Base-by-base conservation (phyloP, 2,113 vertebrate genomes). In the Rostratula benghalensis region DNA sequence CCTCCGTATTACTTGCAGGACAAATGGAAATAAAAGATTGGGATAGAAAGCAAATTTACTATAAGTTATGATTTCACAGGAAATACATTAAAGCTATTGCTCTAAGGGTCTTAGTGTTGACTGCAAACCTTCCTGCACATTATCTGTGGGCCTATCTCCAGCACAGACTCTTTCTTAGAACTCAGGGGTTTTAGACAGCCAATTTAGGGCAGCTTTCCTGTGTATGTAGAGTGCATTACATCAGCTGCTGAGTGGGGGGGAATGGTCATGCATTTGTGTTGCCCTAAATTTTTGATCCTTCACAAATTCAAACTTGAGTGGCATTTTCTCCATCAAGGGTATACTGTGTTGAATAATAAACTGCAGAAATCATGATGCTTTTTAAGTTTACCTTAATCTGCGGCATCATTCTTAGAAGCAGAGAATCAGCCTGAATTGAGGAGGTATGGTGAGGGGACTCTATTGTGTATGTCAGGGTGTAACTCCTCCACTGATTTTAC, bases 31-130 rank as follows among this genome's bases (percentile, higher is more conserved):
- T 2, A 4, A 10, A 39, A 51, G 22, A 82, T 48, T 0, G 3
- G 4, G 15, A 30, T 14, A 74, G 31, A 82, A 77, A 57, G 4
- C 4, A 85, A 64, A 39, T 43, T 23, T 64, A 33, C 6, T 19
- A 2, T 53, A 48, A 75, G 56, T 37, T n/a, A 56, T 1, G 56
- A n/a, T 65, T 60, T 69, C 4, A 73, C 0, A 0, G 11, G 61
- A 51, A 78, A 54, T 61, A 31, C 2, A 2, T 28, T 27, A 5
- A 24, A 39, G 9, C 13, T n/a, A 12, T 9, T 35, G 2, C 31
- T 80, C 10, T 37, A 70, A 35, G 31, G 3, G 21, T 37, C 19
- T 4, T 30, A 69, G 8, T 37, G 39, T 8, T 74, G 46, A 56
- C 37, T 50, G 33, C 13, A 87, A 77, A 13, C 3, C 43, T 77